phyloP scores from a whole-genome alignment of 53 echinoderm and acorn worm genomes.

The Temnopleurus reevesii region DNA sequence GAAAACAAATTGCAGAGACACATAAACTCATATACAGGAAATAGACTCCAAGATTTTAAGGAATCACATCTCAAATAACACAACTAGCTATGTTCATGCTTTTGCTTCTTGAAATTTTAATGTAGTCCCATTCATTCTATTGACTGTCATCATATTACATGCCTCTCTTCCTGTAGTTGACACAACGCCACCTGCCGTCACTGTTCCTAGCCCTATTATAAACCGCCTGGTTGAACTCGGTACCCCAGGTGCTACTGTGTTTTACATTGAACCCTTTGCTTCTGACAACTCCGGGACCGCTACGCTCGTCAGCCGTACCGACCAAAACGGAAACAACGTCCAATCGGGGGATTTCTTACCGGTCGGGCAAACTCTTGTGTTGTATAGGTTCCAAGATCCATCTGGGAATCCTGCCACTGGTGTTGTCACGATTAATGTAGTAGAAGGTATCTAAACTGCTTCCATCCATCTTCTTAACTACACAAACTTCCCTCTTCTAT shows the following conservation, averaged over 20 bases:
- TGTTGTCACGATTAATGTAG: background rate
- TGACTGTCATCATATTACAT: too few relatives aligned
- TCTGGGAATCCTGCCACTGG: background rate
- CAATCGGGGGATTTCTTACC: constrained; percentile 55
- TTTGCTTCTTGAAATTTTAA: too few relatives aligned
- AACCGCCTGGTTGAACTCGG: background rate
- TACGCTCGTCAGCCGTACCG: background rate
- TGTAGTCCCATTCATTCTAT: too few relatives aligned
- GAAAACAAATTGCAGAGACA: too few relatives aligned
- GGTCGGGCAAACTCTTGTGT: constrained; percentile 46
- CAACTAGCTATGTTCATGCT: too few relatives aligned
- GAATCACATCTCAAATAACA: too few relatives aligned
- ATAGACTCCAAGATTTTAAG: too few relatives aligned
- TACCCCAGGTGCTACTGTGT: background rate
- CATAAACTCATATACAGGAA: too few relatives aligned
- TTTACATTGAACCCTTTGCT: background rate
- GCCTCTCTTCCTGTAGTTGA: background rate
- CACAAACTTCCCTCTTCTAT: too few relatives aligned
- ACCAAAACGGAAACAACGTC: too few relatives aligned
- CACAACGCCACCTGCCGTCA: background rate
- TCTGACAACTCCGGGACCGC: constrained; percentile 7
- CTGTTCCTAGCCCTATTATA: background rate
- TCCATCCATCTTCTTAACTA: too few relatives aligned
- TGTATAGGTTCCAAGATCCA: constrained; percentile 52
- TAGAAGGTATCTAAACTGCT: too few relatives aligned